Evolutionary conservation across 2,888 invertebrate species (phyloP).

Genomic region (Anticlea derivata): DNA sequence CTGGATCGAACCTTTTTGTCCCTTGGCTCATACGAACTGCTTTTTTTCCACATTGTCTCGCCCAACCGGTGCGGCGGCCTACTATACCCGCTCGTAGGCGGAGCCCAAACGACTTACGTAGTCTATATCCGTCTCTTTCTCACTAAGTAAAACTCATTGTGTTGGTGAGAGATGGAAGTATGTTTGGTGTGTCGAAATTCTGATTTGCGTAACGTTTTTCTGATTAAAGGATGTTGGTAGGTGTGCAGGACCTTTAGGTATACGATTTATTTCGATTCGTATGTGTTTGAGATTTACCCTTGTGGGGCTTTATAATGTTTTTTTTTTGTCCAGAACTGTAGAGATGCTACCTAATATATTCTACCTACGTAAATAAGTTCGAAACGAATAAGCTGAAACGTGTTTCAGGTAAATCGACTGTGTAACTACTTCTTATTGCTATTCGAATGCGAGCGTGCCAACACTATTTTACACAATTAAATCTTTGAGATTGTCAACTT

Average conservation of each 20-base stretch:
- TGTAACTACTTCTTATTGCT: too few species aligned
- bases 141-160: conserved; percentile 14
- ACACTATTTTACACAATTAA: too few species aligned
- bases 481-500: too few species aligned
- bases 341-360: too few species aligned
- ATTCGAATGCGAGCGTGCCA: too few species aligned
- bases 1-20: conserved; percentile 69
- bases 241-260: conserved; percentile 34
- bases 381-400: too few species aligned
- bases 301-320: too few species aligned
- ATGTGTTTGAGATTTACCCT: conserved; percentile 22
- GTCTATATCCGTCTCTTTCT: conserved; percentile 44
- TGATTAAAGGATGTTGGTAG: conserved; percentile 31
- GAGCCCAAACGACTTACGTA: conserved; percentile 23
- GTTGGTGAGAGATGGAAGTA: conserved; percentile 44
- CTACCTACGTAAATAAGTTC: too few species aligned
- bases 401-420: too few species aligned
- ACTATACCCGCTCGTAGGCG: conserved; percentile 49
- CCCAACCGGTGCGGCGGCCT: conserved; percentile 53
- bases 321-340: too few species aligned
- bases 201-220: conserved; percentile 51
- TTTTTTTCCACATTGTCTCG: conserved; percentile 67
- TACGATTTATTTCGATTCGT: conserved; percentile 27
- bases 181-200: conserved; percentile 34
- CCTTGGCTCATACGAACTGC: conserved; percentile 61